Conservation (phyloP, 37 sponge, comb jelly and placozoan species). For the Haliclona indistincta region DNA sequence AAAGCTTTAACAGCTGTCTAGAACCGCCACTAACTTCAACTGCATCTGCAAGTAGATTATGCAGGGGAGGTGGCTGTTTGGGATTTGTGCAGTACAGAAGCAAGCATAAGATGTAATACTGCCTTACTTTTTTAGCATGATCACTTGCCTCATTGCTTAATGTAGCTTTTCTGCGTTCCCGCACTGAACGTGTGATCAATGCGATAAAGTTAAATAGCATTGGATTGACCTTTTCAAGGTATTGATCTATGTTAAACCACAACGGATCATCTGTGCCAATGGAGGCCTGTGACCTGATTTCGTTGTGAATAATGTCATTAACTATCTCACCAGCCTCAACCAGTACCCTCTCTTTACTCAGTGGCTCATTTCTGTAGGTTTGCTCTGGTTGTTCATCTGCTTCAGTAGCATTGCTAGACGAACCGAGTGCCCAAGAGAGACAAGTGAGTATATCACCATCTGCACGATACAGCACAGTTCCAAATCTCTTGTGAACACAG, state of each 20-base stretch:
- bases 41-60: constrained; percentile 17
- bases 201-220: not conserved
- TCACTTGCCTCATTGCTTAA: not conserved
- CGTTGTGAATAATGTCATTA: constrained; percentile 5
- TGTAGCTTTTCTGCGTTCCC: not conserved
- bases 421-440: constrained; percentile 37
- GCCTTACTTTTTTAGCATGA: constrained; percentile 8
- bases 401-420: not conserved
- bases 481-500: constrained; percentile 25
- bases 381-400: no score
- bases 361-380: no score
- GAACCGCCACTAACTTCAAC: constrained; percentile 36
- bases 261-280: no score
- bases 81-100: constrained; percentile 26
- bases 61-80: not conserved
- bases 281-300: not conserved
- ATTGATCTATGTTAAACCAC: not conserved
- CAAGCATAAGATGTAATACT: not conserved
- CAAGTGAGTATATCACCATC: constrained; percentile 1
- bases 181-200: not conserved
- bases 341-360: not conserved
- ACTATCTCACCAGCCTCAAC: constrained; percentile 14
- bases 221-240: not conserved
- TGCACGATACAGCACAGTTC: constrained; percentile 24
- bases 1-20: constrained; percentile 13